Evolutionary conservation across 2,888 invertebrate genomes (phyloP).

Genomic region (Drosophila merina): DNA sequence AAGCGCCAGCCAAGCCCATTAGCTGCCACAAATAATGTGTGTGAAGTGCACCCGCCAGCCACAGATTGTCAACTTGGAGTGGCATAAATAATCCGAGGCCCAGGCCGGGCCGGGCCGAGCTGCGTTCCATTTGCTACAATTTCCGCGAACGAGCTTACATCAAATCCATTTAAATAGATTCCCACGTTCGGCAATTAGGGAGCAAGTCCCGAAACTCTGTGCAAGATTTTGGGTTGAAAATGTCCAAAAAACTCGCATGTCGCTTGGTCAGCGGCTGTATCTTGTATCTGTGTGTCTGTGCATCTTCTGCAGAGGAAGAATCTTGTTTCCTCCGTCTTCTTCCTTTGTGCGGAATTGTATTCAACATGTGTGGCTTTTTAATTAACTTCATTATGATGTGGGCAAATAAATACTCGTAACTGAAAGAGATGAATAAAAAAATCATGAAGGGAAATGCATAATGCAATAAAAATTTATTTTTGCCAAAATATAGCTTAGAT

Average conservation of each 20-base stretch:
- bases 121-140: slow-evolving; percentile 30
- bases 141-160: slow-evolving; percentile 55
- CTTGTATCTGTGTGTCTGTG: slow-evolving; percentile 41
- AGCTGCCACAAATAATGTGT: slow-evolving; percentile 46
- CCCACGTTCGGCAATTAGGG: slow-evolving; percentile 76
- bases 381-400: slow-evolving; percentile 65
- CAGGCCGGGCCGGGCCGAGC: not conserved
- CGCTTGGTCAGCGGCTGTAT: slow-evolving; percentile 30
- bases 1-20: slow-evolving; percentile 69
- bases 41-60: slow-evolving; percentile 50
- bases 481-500: not conserved
- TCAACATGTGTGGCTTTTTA: slow-evolving; percentile 78
- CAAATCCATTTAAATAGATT: slow-evolving; percentile 69
- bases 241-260: slow-evolving; percentile 61
- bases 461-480: not conserved
- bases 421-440: slow-evolving; percentile 2
- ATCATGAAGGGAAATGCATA: not conserved
- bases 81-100: slow-evolving; percentile 30
- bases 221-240: slow-evolving; percentile 42
- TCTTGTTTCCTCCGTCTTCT: slow-evolving; percentile 22
- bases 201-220: slow-evolving; percentile 33
- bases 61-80: slow-evolving; percentile 34
- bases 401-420: slow-evolving; percentile 48
- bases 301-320: slow-evolving; percentile 24
- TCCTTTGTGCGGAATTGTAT: slow-evolving; percentile 50